These are phyloP conservation scores for Simalia tracyae DNA, from an alignment of 2,797 vertebrate genomes.

Conservation along the genomic window DNA sequence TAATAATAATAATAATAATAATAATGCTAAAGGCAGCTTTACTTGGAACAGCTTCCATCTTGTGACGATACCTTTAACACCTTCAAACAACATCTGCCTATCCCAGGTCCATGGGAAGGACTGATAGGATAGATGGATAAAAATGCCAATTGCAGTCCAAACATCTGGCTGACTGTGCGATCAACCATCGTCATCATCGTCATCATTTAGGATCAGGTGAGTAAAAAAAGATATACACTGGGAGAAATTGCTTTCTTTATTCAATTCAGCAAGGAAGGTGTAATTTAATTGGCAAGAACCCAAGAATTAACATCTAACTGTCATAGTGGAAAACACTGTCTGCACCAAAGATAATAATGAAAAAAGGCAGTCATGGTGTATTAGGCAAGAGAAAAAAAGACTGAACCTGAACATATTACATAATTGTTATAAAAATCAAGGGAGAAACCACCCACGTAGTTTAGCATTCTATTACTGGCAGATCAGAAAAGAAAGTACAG, in stretches of 20 bases:
- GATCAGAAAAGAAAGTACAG: not conserved
- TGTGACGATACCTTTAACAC: no score
- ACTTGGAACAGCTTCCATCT: no score
- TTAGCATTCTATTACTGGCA: slow-evolving; percentile 5
- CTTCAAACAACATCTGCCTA: no score
- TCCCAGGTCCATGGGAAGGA: no score
- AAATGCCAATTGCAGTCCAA: no score
- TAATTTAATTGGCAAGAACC: slow-evolving; percentile 64
- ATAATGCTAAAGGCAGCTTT: no score
- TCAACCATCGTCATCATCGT: no score
- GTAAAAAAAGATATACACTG: slow-evolving; percentile 60
- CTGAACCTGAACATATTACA: slow-evolving; percentile 1
- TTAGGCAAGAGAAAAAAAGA: slow-evolving; percentile 42
- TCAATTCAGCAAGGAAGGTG: slow-evolving; percentile 63
- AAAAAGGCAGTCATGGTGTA: slow-evolving; percentile 39
- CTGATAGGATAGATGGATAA: no score
- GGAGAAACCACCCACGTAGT: not conserved
- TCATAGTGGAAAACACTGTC: slow-evolving; percentile 63
- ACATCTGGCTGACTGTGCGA: no score
- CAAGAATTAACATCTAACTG: slow-evolving; percentile 43
- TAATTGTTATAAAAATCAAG: slow-evolving; percentile 34
- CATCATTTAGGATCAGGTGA: slow-evolving; percentile 58
- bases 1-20: no score
- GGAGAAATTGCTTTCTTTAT: slow-evolving; percentile 65
- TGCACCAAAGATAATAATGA: slow-evolving; percentile 25